Evolutionary conservation across 1,140 invertebrate genomes (phyloP).

Genomic region (Lerema accius): DNA sequence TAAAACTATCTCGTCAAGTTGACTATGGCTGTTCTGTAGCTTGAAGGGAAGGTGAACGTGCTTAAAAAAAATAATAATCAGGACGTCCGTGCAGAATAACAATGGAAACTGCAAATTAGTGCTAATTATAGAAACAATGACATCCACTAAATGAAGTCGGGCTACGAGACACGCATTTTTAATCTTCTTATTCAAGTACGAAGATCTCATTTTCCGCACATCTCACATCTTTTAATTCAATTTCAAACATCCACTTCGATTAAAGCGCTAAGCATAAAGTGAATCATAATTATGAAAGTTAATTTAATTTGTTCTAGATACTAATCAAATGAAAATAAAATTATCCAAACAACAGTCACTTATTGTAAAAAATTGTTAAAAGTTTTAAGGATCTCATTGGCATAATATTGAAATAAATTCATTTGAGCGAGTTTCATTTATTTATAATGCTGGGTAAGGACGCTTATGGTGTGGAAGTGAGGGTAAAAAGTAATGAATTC

Average conservation of each 20-base stretch:
- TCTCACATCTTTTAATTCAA: constrained; percentile 25
- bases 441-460: constrained; percentile 25
- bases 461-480: constrained; percentile 29
- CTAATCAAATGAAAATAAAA: constrained; percentile 1
- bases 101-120: constrained; percentile 77
- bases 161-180: constrained; percentile 63
- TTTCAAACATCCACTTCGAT: constrained; percentile 16
- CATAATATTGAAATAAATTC: constrained; percentile 29
- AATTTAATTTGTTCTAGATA: constrained; percentile 1
- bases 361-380: no score
- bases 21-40: constrained; percentile 34
- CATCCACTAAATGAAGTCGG: constrained; percentile 63
- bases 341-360: not conserved
- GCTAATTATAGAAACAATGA: constrained; percentile 79
- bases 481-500: constrained; percentile 63
- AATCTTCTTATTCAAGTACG: constrained; percentile 36
- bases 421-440: constrained; percentile 25
- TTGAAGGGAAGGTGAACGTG: constrained; percentile 64
- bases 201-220: constrained; percentile 12
- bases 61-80: constrained; percentile 75
- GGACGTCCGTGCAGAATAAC: constrained; percentile 63
- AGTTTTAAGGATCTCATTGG: constrained; percentile 15
- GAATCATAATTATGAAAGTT: not conserved
- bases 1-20: constrained; percentile 38
- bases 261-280: constrained; percentile 13